Base-by-base conservation (phyloP, 2,888 invertebrate genomes). In the Sphaerophoria rueppellii region DNA sequence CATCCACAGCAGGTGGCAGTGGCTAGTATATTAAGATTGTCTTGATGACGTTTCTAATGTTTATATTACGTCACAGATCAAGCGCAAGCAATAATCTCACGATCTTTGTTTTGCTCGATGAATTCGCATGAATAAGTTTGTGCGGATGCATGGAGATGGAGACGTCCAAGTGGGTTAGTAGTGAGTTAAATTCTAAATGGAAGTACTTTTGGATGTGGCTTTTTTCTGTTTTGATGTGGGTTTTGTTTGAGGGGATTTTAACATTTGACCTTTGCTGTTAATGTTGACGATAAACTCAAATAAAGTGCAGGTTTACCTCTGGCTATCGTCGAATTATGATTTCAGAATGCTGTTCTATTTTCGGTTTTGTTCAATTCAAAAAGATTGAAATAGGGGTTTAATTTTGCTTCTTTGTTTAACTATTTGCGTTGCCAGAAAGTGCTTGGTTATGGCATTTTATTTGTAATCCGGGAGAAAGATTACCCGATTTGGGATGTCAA, bases 51-150 rank as follows among this genome's bases (percentile, higher is more conserved):
- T 85, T 16, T 70, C 4, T 40, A 9, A 40, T 63, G 54, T 37
- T 14, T 32, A 55, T 76, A 63, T 85, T 85, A 81, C 85, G 85
- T 80, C 85, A 85, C 69, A 58, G 11, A 40, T 67, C 9, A 6
- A 40, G 65, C 65, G 52, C 37, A 40, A 58, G 60, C 61, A 67
- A 69, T 70, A 81, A 24, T 24, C 24, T 70, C 80, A 80, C 69
- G 76, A 77, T 81, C 54, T 85, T 72, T 80, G 80, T 85, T 85
- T 85, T 85, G 85, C 72, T 85, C 80, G 80, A 73, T 52, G 76
- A 70, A 85, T 85, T 85, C 80, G 85, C 76, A 37, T 76, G 67
- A 67, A 67, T 40, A 83, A 55, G 67, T 63, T 71, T 37, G 35
- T 67, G 72, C 9, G 9, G 12, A 12, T 43, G 63, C 52, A 40